Evolutionary conservation across 2,797 vertebrate species (phyloP).

Genomic region (Bovichtus variegatus): DNA sequence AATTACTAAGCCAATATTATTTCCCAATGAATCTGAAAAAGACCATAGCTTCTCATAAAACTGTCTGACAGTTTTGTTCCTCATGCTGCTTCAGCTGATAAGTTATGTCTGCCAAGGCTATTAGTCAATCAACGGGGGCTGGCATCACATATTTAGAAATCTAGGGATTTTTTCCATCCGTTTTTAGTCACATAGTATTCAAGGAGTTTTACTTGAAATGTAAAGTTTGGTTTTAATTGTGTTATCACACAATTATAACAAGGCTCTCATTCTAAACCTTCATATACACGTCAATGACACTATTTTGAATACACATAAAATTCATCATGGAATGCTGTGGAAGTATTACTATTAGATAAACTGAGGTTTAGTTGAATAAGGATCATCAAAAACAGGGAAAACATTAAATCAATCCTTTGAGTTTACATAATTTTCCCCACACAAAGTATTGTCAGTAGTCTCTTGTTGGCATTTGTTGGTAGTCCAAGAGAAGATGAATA

Average conservation of each 20-base stretch:
- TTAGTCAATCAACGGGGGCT: conserved; percentile 35
- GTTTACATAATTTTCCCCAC: not conserved
- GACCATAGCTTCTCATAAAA: conserved; percentile 24
- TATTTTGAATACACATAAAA: not conserved
- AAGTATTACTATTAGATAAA: not conserved
- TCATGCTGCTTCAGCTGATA: conserved; percentile 32
- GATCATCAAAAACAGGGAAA: not conserved
- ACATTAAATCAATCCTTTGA: not conserved
- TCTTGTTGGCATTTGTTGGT: conserved; percentile 10
- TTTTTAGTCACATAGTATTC: conserved; percentile 7
- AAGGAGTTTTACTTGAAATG: conserved; percentile 14
- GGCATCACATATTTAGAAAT: conserved; percentile 17
- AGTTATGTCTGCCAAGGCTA: conserved; percentile 33
- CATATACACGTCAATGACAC: not conserved
- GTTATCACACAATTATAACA: not conserved
- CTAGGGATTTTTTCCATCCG: conserved; percentile 11
- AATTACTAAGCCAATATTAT: conserved; percentile 19
- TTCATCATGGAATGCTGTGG: not conserved
- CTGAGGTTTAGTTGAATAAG: not conserved
- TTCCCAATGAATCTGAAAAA: conserved; percentile 22
- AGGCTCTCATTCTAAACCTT: not conserved
- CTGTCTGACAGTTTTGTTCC: conserved; percentile 42
- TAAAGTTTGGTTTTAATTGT: not conserved
- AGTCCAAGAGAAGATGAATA: conserved; percentile 46
- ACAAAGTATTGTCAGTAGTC: not conserved